Conservation (phyloP, 2,888 invertebrate genomes). For the Harpalus rufipes region DNA sequence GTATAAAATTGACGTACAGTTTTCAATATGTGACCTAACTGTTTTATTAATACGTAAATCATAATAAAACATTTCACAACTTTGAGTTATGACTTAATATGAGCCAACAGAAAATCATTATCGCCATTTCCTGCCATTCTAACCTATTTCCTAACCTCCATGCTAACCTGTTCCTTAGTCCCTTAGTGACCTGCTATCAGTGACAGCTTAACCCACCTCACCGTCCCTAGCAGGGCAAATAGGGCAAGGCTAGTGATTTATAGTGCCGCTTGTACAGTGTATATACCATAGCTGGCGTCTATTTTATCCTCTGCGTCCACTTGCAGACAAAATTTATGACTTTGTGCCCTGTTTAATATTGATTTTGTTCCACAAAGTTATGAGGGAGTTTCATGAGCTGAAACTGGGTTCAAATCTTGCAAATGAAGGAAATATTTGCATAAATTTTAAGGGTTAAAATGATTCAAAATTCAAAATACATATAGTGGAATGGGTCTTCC, state of each 20-base stretch:
- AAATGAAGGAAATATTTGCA: background rate
- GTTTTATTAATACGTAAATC: background rate
- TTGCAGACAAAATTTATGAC: constrained; percentile 43
- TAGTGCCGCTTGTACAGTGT: constrained; percentile 8
- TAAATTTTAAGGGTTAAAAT: background rate
- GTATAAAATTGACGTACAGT: too few species aligned
- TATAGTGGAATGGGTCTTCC: too few species aligned
- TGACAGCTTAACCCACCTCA: constrained; percentile 19
- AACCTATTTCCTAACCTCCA: background rate
- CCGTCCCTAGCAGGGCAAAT: background rate
- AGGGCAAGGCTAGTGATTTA: constrained; percentile 22
- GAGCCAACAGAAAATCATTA: background rate
- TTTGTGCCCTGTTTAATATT: constrained; percentile 42
- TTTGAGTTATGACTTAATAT: background rate
- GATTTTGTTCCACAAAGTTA: constrained; percentile 31
- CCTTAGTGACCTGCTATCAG: constrained; percentile 28
- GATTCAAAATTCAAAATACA: too few species aligned
- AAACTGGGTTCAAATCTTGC: background rate
- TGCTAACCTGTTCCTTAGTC: constrained; percentile 14
- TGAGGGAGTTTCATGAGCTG: background rate
- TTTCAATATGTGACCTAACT: too few species aligned
- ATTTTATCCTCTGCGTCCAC: constrained; percentile 32
- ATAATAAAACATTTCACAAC: background rate
- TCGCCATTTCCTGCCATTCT: background rate
- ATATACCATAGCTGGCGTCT: constrained; percentile 30